Evolutionary conservation across 2,113 vertebrate genomes (phyloP), one percentile per base, ranked within the genome.

Genomic region (Parotia lawesii): DNA sequence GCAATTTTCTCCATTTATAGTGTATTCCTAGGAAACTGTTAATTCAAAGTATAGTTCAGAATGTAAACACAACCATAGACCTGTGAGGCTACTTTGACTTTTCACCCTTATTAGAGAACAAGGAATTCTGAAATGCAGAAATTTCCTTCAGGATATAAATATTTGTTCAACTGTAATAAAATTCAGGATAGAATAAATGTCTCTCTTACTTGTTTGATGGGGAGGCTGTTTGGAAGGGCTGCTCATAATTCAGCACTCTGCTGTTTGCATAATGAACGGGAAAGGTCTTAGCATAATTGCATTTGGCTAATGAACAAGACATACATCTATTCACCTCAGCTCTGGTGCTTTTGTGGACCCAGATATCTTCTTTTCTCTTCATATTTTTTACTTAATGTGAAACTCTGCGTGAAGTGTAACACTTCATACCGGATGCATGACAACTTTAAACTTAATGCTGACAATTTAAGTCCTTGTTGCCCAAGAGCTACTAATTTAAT

Each of bases 401-500:
- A 92, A 48, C 19, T 87, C 12, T 45, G 6, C 9, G 4, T 60
- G 65, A 91, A 87, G 15, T 42, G 20, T 38, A 70, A 37, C 28
- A 20, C n/a, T 94, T 92, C 64, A 51, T 71, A 31, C 19, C 23
- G 56, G 25, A 50, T 81, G 27, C 35, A 12, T 54, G 80, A 75
- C 35, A 65, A 38, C 33, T 89, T 89, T 42, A 71, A 87, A 87
- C 18, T 75, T 82, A 64, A 81, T 75, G 57, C 74, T 91, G 76
- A 77, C 86, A 85, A 44, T 91, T 85, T 56, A 87, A 85, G 37
- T 94, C 73, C 57, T 87, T 89, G 44, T 87, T 95, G 77, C 77
- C 93, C 65, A 56, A 72, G 57, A 94, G 81, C 91, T 90, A 92
- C 75, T 91, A 91, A 92, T 86, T 96, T 93, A 82, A 95, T 96